Evolutionary conservation across 2,113 vertebrate species (phyloP), one percentile per base, ranked within the genome.

Genomic region (Anarrhichthys ocellatus): DNA sequence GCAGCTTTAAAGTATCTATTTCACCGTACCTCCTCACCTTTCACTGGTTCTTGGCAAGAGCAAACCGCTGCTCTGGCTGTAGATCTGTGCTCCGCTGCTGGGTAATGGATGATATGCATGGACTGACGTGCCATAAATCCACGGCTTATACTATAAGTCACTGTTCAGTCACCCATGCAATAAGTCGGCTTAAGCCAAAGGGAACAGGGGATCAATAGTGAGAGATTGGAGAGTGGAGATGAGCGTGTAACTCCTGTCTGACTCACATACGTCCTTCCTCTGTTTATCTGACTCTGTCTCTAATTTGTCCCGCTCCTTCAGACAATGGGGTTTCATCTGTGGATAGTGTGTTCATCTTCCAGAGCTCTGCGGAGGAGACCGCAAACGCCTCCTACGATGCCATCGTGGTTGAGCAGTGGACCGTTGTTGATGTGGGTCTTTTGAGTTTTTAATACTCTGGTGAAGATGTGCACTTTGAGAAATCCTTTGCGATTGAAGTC

Each of bases 331-430:
- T 93, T 34, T 93, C 92, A 71, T 89, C 92, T 69, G 96, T 96
- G 94, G 97, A 99, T 82, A 96, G 97, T 65, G 94, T 99, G 75
- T 99, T 99, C 91, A 96, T 99, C 89, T 98, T 99, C 87, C 97
- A 99, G 95, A 93, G 89, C 80, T 93, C 97, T 58, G 92, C 95
- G n/a, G 96, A 96, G 86, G 96, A 97, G 76, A 88, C 76, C 58
- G 93, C 93, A 87, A 89, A 88, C 90, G 2, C 73, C 8, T 95
- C 95, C 82, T 99, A 98, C n/a, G 98, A 99, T 64, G 98, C 97
- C 78, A 99, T 99, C 85, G 98, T 99, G 84, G 97, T 99, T 5
- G 98, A 99, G 87, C 98, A 99, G 91, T 99, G 98, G 97, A 99
- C 97, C 9, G 91, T 97, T 50, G 94, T 99, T 63, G 95, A 98